These are phyloP conservation scores for Andrena marginata DNA, from an alignment of 2,888 invertebrate species.

Conservation along the genomic window DNA sequence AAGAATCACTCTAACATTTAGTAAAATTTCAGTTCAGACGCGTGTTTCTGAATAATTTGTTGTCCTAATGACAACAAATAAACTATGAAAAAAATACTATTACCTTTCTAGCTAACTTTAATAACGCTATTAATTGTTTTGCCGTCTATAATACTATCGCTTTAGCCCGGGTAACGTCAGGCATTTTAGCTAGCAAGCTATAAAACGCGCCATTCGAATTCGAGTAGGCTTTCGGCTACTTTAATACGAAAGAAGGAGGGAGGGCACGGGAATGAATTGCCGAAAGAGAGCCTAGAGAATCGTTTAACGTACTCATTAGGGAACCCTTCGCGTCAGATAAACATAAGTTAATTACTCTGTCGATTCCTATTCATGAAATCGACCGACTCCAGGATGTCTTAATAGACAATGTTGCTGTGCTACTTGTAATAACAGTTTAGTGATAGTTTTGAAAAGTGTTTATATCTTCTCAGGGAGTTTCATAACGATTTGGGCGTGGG, in stretches of 20 bases:
- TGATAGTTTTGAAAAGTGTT: conserved; percentile 53
- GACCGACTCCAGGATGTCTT: not conserved
- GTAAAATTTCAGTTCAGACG: too few relatives aligned
- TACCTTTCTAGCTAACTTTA: too few relatives aligned
- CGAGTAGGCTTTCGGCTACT: conserved; percentile 25
- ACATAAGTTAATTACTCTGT: conserved; percentile 66
- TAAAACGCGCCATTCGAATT: conserved; percentile 52
- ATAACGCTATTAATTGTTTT: too few relatives aligned
- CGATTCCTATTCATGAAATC: conserved; percentile 7
- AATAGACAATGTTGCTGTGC: conserved; percentile 24
- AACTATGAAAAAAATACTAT: too few relatives aligned
- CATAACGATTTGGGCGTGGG: conserved; percentile 65
- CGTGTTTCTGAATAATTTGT: too few relatives aligned
- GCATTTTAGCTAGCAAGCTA: conserved; percentile 14
- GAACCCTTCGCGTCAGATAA: conserved; percentile 48
- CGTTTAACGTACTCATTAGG: conserved; percentile 63
- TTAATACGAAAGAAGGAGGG: not conserved
- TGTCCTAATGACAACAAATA: too few relatives aligned
- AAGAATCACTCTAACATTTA: too few relatives aligned
- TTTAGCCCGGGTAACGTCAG: too few relatives aligned
- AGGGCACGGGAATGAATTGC: not conserved
- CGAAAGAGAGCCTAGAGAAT: conserved; percentile 1
- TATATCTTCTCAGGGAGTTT: conserved; percentile 56
- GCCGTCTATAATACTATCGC: too few relatives aligned
- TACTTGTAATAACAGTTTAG: conserved; percentile 47